Evolutionary conservation across 2,797 vertebrate genomes (phyloP).

Genomic region (Enoplosus armatus): DNA sequence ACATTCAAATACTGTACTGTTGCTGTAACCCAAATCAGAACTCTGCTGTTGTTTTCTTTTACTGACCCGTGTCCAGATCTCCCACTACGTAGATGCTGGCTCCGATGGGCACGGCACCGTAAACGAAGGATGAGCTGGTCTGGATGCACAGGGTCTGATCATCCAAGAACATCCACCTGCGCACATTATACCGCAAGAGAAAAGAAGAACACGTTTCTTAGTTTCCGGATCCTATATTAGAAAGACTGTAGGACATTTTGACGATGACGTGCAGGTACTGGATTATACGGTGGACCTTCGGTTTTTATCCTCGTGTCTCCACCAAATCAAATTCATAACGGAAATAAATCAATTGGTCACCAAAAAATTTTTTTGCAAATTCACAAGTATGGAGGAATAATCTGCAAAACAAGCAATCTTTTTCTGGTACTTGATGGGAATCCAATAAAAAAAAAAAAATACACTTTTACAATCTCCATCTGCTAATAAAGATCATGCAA

Average conservation of each 20-base stretch:
- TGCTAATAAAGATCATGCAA: not conserved
- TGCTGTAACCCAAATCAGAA: too few species aligned
- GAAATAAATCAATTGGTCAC: not conserved
- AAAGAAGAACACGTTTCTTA: not conserved
- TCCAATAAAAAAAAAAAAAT: not conserved
- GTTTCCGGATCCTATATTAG: not conserved
- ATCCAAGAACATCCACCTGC: conserved; percentile 96
- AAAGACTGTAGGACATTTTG: not conserved
- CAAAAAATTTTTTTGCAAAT: not conserved
- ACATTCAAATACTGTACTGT: not conserved
- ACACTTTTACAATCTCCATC: not conserved
- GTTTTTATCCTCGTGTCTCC: not conserved
- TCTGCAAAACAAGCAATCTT: not conserved
- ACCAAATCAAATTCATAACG: not conserved
- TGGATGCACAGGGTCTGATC: conserved; percentile 96
- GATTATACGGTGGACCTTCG: not conserved
- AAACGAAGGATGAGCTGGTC: conserved; percentile 97
- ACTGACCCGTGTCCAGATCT: conserved; percentile 96
- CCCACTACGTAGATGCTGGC: conserved; percentile 98
- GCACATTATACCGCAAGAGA: conserved; percentile 25
- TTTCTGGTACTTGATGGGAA: not conserved
- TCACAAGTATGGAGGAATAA: not conserved
- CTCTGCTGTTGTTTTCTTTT: too few species aligned
- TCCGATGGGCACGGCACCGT: conserved; percentile 95
- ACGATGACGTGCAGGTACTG: accelerated